A percentile compares a stretch with the other conserved stretches of the same genome.
Conservation (phyloP, 2,888 invertebrate species). For the Drosophila mimetica region DNA sequence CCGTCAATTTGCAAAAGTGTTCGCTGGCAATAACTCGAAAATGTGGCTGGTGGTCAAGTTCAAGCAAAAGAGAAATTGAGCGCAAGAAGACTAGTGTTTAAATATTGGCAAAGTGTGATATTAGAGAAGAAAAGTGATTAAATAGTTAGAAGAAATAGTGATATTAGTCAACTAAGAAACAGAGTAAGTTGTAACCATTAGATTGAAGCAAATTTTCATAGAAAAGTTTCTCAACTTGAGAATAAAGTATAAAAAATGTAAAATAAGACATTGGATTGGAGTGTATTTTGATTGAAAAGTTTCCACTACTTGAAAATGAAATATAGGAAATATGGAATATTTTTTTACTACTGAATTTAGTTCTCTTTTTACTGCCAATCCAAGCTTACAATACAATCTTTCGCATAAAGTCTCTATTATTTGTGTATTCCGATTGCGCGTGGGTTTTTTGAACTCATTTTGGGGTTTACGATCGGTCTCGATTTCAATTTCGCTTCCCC, state of each 20-base stretch:
- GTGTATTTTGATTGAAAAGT: no score
- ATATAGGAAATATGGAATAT: no score
- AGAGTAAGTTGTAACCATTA: background rate
- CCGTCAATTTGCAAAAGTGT: slow-evolving; percentile 29
- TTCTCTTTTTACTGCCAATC: background rate
- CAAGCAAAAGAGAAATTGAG: slow-evolving; percentile 47
- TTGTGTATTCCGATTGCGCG: slow-evolving; percentile 3
- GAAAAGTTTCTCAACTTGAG: no score
- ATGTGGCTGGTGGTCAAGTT: slow-evolving; percentile 52
- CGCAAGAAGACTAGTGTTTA: background rate
- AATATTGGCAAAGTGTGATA: slow-evolving; percentile 28
- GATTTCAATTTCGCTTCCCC: slow-evolving; percentile 15
- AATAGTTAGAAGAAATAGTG: slow-evolving; percentile 1
- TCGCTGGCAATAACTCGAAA: slow-evolving; percentile 29
- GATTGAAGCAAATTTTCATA: no score
- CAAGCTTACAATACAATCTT: background rate
- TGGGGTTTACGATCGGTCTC: background rate
- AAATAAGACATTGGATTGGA: no score
- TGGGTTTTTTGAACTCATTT: slow-evolving; percentile 32
- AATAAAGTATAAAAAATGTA: no score
- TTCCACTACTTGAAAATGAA: no score
- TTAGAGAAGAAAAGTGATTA: background rate
- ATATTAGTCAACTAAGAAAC: slow-evolving; percentile 2
- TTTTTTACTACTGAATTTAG: no score
- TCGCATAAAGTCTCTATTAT: background rate